These are phyloP conservation scores for Zalophus californianus DNA, from an alignment of 2,797 vertebrate genomes.

Conservation along the genomic window DNA sequence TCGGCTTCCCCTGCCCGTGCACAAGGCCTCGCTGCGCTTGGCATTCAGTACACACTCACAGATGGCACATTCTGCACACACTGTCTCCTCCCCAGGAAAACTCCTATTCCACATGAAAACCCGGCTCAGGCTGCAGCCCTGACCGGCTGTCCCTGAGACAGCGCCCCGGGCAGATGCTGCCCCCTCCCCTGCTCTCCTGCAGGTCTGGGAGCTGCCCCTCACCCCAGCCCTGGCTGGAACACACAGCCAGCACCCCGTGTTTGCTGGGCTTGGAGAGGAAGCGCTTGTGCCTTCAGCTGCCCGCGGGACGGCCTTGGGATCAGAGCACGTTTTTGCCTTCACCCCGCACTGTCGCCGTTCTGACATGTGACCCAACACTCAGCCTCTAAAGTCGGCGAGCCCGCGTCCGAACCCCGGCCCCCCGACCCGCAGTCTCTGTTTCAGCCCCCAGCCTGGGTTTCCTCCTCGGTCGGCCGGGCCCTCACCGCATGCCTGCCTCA, in stretches of 20 bases:
- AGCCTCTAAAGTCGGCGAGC: neutral
- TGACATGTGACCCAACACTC: rapidly evolving
- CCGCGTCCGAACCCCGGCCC: neutral
- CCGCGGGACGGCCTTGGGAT: rapidly evolving
- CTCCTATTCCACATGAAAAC: neutral
- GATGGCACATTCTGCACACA: rapidly evolving
- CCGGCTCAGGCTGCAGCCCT: neutral
- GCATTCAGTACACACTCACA: rapidly evolving
- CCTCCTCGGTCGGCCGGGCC: neutral
- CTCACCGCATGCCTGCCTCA: rapidly evolving
- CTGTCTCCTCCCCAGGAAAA: neutral
- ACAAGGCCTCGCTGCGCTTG: rapidly evolving
- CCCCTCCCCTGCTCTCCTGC: rapidly evolving
- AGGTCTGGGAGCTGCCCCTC: too few relatives aligned
- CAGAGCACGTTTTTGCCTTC: neutral
- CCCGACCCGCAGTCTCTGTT: rapidly evolving
- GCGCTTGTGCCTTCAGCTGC: neutral
- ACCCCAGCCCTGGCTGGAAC: rapidly evolving
- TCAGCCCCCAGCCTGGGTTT: neutral
- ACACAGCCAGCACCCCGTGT: neutral
- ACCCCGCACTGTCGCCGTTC: rapidly evolving
- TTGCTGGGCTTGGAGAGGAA: neutral
- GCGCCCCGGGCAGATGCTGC: rapidly evolving
- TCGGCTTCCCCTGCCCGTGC: neutral
- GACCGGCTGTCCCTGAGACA: neutral